Evolutionary conservation across 2,113 vertebrate genomes (phyloP), one percentile per base, ranked within the genome.

Genomic region (Glareola pratincola): DNA sequence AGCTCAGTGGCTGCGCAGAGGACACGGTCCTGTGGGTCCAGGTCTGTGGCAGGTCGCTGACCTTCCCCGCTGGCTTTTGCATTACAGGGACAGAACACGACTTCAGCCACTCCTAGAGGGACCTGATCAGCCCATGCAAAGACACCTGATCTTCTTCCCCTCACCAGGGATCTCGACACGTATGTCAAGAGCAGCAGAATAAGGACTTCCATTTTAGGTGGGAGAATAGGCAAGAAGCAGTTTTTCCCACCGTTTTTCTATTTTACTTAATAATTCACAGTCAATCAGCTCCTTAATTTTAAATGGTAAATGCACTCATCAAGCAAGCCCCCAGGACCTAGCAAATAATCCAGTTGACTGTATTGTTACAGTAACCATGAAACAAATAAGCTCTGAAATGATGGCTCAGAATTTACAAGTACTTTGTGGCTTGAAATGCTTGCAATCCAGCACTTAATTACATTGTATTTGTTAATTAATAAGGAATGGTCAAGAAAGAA

Each of bases 391-490:
- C 56, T 87, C 39, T 68, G 60, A 92, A 86, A 47, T 48, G 69
- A 94, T 87, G 43, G 39, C 39, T 95, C 77, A 85, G 77, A 81
- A 91, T 83, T 90, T 83, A 57, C 68, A 88, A 84, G 45, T n/a
- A 24, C 24, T 95, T 82, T 82, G 64, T 68, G 66, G 60, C 53
- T 64, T 17, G 3, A 78, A 81, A 78, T 57, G 3, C 16, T 75
- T 87, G 57, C 54, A 87, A 32, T n/a, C 53, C 84, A 91, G 39
- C 48, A 68, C 45, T 86, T 81, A 85, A 84, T 87, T 85, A 32
- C 10, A 63, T 8, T 64, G 51, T 14, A 63, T 78, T 86, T 59
- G 9, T 87, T 87, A 93, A 92, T 59, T 92, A 82, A 60, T 17
- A 84, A 80, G 43, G 29, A 95, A 87, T 34, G 17, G 22, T 60